Percentiles rank a stretch among this genome's conserved stretches.
These are phyloP conservation scores for Liposcelis brunnea DNA, from an alignment of 2,888 invertebrate species.

Conservation along the genomic window DNA sequence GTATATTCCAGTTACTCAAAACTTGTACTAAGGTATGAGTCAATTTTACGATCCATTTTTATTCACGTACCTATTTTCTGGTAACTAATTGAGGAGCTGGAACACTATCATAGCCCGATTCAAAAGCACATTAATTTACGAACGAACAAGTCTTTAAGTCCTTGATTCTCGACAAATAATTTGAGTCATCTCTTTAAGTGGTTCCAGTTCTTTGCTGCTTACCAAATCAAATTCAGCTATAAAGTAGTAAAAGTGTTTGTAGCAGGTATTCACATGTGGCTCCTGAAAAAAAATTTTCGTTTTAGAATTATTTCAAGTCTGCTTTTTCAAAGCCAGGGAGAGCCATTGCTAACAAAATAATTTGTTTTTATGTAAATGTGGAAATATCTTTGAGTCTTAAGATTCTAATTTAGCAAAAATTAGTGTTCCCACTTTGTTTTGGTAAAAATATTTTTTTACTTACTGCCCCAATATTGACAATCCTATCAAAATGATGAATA, in stretches of 20 bases:
- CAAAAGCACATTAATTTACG: no score
- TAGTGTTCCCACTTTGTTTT: not conserved
- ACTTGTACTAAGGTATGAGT: no score
- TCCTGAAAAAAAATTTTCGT: conserved; percentile 35
- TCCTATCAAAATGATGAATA: conserved; percentile 83
- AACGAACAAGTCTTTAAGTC: no score
- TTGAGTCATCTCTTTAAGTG: conserved; percentile 57
- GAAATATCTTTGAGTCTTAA: not conserved
- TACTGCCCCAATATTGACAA: conserved; percentile 73
- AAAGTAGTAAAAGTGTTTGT: conserved; percentile 89
- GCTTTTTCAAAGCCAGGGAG: no score
- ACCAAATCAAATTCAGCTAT: conserved; percentile 73
- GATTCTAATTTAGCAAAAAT: conserved; percentile 3
- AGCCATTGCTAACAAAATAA: no score
- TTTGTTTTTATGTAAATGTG: not conserved
- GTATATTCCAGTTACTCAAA: no score
- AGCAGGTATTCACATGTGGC: conserved; percentile 85
- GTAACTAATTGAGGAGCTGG: no score
- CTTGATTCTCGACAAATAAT: conserved; percentile 37
- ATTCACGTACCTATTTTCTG: no score
- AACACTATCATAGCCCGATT: no score
- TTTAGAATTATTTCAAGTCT: conserved; percentile 4
- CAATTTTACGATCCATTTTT: no score
- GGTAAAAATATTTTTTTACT: conserved; percentile 26
- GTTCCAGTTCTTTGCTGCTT: conserved; percentile 68